Percentiles rank a stretch among this genome's conserved stretches.
Evolutionary conservation across 2,888 invertebrate genomes (phyloP).

Genomic region (Saturnia pavonia): DNA sequence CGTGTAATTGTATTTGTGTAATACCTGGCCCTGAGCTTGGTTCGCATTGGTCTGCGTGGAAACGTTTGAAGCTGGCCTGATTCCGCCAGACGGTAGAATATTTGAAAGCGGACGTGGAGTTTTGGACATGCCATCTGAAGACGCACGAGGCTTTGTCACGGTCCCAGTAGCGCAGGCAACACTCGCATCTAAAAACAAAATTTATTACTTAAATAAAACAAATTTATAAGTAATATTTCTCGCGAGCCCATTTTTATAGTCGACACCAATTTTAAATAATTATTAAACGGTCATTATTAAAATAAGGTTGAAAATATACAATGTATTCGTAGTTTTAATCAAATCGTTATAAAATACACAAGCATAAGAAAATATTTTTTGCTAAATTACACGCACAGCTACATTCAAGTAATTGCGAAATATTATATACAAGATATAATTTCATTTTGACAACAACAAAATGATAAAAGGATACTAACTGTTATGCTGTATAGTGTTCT

Average conservation of each 20-base stretch:
- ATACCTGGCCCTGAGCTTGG: constrained; percentile 79
- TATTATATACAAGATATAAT: not conserved
- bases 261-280: not conserved
- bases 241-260: not conserved
- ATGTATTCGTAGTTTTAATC: too few relatives aligned
- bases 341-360: too few relatives aligned
- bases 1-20: too few relatives aligned
- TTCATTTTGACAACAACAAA: not conserved
- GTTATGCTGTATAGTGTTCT: constrained; percentile 73
- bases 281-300: too few relatives aligned
- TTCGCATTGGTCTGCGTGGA: constrained; percentile 89
- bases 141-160: constrained; percentile 64
- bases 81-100: constrained; percentile 83
- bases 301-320: too few relatives aligned
- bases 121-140: constrained; percentile 67
- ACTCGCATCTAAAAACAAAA: constrained; percentile 49
- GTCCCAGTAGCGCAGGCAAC: constrained; percentile 67
- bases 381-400: not conserved
- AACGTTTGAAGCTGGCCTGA: constrained; percentile 91
- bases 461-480: constrained; percentile 58
- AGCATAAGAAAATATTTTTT: too few relatives aligned
- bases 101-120: constrained; percentile 76
- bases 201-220: not conserved
- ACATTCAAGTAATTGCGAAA: not conserved
- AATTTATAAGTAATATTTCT: not conserved